Evolutionary conservation across 1,140 invertebrate species (phyloP).

Genomic region (Bactericera cockerelli): DNA sequence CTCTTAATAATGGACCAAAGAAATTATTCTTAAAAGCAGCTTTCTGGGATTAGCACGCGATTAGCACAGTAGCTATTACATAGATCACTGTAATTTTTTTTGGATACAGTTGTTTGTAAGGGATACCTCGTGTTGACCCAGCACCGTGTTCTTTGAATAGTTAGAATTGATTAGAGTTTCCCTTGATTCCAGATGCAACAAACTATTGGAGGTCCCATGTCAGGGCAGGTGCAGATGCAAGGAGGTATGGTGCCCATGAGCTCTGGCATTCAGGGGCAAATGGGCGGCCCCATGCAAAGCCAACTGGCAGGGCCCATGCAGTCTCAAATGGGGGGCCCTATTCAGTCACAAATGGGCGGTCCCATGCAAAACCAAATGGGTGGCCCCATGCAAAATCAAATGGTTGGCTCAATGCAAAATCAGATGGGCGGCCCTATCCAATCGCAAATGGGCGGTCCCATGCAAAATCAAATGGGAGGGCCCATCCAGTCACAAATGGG

Average conservation of each 20-base stretch:
- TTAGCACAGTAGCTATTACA: too few relatives aligned
- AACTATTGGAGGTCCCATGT: too few relatives aligned
- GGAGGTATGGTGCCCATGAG: slow-evolving; percentile 19
- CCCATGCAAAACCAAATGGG: slow-evolving; percentile 9
- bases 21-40: too few relatives aligned
- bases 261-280: slow-evolving; percentile 22
- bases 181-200: slow-evolving; percentile 8
- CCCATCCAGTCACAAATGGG: slow-evolving; percentile 27
- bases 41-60: too few relatives aligned
- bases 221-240: slow-evolving; percentile 19
- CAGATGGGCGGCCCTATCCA: slow-evolving; percentile 7
- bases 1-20: too few relatives aligned
- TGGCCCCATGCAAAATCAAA: slow-evolving; percentile 28
- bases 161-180: too few relatives aligned
- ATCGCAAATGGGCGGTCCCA: slow-evolving; percentile 26
- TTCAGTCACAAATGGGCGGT: slow-evolving; percentile 11
- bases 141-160: too few relatives aligned
- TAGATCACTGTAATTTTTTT: too few relatives aligned
- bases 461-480: slow-evolving; percentile 28
- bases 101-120: too few relatives aligned
- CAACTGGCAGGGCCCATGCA: slow-evolving; percentile 27
- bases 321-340: slow-evolving; percentile 16
- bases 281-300: slow-evolving; percentile 24
- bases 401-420: slow-evolving; percentile 22
- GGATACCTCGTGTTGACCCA: too few relatives aligned